Evolutionary conservation across 2,113 vertebrate species (phyloP).

Genomic region (Pseudopodoces humilis): DNA sequence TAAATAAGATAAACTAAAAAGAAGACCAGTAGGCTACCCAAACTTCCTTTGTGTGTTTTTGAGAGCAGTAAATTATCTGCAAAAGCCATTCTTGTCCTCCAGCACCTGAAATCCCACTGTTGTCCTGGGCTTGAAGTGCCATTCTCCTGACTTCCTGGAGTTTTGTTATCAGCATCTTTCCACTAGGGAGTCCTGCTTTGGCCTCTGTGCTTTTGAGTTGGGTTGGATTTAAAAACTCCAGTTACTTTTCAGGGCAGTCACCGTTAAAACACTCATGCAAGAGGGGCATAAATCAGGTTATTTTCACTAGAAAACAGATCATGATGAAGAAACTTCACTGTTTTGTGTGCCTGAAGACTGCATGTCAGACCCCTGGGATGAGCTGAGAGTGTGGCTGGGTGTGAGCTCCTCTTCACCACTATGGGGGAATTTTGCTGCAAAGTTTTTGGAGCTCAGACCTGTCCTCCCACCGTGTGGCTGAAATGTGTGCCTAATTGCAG

Average conservation of each 20-base stretch:
- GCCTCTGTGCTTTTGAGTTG: background rate
- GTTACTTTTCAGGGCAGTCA: background rate
- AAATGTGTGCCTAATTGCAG: background rate
- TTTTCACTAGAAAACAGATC: background rate
- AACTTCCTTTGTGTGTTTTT: slow-evolving; percentile 37
- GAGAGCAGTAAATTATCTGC: slow-evolving; percentile 29
- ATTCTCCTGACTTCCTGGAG: background rate
- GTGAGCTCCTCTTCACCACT: fast-evolving
- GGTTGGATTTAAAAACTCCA: background rate
- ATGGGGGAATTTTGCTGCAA: background rate
- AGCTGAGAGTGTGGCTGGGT: fast-evolving
- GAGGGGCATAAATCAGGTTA: background rate
- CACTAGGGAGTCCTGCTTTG: background rate
- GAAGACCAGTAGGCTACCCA: background rate
- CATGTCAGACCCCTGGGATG: fast-evolving
- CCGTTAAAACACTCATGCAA: background rate
- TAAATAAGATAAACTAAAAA: slow-evolving; percentile 43
- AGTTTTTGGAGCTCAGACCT: background rate
- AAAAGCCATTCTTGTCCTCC: background rate
- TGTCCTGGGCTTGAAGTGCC: background rate
- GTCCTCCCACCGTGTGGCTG: background rate
- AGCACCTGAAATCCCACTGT: background rate
- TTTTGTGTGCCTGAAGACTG: background rate
- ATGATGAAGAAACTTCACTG: background rate
- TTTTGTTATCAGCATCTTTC: background rate